Conservation (phyloP, 2,888 invertebrate genomes). For the Leptinotarsa haldemani region DNA sequence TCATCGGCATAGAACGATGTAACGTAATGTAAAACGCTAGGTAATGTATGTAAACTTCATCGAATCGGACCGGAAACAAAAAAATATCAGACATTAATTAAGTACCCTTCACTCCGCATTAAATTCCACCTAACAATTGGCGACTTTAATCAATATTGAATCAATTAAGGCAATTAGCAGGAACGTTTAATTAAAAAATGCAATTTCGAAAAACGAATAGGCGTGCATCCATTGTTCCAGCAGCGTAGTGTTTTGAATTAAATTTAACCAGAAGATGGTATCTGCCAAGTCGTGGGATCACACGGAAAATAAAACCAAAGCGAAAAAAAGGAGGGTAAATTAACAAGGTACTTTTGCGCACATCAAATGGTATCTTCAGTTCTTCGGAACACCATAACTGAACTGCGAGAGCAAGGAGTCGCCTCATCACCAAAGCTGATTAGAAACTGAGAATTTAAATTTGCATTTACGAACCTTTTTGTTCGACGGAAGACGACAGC, state of each 20-base stretch:
- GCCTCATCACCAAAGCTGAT: conserved; percentile 43
- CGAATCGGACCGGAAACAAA: conserved; percentile 13
- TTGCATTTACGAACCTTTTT: conserved; percentile 47
- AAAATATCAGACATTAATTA: not conserved
- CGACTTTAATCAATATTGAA: conserved; percentile 39
- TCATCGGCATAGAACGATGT: not conserved
- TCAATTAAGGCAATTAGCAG: conserved; percentile 43
- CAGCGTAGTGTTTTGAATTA: conserved; percentile 49
- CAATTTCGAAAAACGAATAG: conserved; percentile 41
- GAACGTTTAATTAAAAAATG: conserved; percentile 42
- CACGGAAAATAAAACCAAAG: conserved; percentile 49
- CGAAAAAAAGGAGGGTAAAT: conserved; percentile 45
- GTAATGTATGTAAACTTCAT: conserved; percentile 1
- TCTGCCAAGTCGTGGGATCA: conserved; percentile 54
- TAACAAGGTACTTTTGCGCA: conserved; percentile 51
- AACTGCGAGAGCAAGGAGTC: conserved; percentile 26
- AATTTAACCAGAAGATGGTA: conserved; percentile 53
- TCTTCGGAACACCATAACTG: conserved; percentile 42
- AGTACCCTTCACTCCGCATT: conserved; percentile 2
- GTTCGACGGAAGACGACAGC: conserved; percentile 22
- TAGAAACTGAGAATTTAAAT: conserved; percentile 48
- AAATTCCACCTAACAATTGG: conserved; percentile 20
- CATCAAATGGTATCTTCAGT: conserved; percentile 49
- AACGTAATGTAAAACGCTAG: not conserved
- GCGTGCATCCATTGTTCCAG: conserved; percentile 46